Percentiles rank a stretch among this genome's conserved stretches.
Conservation (phyloP, 2,113 vertebrate species). For the Narcine bancroftii region DNA sequence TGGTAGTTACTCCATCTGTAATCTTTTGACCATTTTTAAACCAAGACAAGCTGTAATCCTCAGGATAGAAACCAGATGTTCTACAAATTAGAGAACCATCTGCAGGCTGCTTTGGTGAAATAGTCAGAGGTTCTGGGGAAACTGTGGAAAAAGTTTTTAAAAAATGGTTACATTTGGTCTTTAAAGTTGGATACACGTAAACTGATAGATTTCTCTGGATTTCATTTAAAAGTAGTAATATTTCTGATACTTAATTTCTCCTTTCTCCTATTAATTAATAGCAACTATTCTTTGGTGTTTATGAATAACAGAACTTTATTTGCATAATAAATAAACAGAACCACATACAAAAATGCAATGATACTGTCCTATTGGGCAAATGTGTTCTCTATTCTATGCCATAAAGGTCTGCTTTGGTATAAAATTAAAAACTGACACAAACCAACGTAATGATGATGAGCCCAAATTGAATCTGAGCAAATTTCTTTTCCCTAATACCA, state of each 20-base stretch:
- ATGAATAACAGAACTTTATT: neutral
- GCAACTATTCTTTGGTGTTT: neutral
- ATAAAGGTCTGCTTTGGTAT: no score
- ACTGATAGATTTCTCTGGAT: neutral
- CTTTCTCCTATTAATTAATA: no score
- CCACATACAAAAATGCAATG: no score
- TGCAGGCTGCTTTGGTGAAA: neutral
- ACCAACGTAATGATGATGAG: no score
- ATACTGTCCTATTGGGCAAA: no score
- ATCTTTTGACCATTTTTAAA: neutral
- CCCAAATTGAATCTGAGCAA: no score
- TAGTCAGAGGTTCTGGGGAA: neutral
- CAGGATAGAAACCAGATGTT: slow-evolving; percentile 3
- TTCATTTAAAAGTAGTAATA: neutral
- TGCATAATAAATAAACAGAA: no score
- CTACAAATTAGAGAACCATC: neutral
- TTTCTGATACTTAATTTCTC: neutral
- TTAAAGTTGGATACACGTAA: neutral
- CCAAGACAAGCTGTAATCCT: neutral
- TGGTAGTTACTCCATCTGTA: neutral
- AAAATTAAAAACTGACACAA: no score
- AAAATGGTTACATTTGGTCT: neutral
- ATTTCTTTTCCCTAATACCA: no score
- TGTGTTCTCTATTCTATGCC: no score
- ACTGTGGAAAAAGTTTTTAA: neutral